Evolutionary conservation across 2,113 vertebrate genomes (phyloP), one percentile per base, ranked within the genome.

Genomic region (Fregata magnificens): DNA sequence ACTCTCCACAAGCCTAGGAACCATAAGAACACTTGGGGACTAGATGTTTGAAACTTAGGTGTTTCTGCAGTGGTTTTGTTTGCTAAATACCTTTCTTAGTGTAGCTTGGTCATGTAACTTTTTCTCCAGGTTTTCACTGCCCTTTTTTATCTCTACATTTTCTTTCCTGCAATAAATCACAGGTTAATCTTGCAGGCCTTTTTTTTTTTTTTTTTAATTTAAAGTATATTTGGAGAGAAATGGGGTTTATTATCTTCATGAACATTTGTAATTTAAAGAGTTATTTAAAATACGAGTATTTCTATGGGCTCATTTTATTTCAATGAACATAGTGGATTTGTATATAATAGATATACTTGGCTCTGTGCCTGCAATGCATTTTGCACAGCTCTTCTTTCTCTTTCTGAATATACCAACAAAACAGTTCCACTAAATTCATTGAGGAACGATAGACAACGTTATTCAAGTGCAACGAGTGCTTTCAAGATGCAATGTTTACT

Each of bases 401-500:
- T 88, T 88, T 63, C 42, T 86, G 86, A 86, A 56, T 69, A 71
- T 6, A 88, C 19, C 24, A 77, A 32, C 5, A 36, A 16, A 67
- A 67, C 31, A 42, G 17, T 74, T 76, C 31, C 49, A 92, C 65
- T 91, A 93, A 95, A 96, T 96, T 96, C 66, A 81, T 95, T 97
- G 94, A 36, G 67, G n/a, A 72, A 86, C 7, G 10, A 72, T 13
- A 91, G 78, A 20, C 31, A 72, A 19, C 0, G 2, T 80, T 91
- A 91, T 58, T 95, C 56, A 95, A 86, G 94, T 73, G 71, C 45
- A 82, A 90, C 0, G 62, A 79, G 47, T 63, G 78, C 73, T 95
- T 93, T 97, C 82, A 92, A 92, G 86, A 83, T 78, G 42, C 63
- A 94, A 45, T 83, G 82, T 80, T 96, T 97, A 96, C 93, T 87